phyloP scores from a whole-genome alignment of 2,113 vertebrate genomes.

The Phrynosoma blainvillii region DNA sequence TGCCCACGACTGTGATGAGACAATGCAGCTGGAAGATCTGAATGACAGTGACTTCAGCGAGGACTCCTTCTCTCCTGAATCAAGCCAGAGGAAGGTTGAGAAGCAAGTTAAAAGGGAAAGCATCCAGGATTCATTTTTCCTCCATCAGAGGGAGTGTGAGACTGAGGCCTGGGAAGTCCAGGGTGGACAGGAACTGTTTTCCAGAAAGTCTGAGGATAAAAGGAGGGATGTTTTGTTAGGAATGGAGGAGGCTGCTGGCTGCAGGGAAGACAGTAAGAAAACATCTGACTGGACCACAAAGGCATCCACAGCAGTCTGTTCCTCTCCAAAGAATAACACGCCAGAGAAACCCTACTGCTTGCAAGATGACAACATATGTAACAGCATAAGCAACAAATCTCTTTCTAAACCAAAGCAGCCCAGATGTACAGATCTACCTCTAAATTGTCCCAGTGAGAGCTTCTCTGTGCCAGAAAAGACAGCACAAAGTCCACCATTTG shows the following conservation, averaged over 20 bases:
- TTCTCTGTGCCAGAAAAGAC: constrained; percentile 41
- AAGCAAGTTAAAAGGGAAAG: constrained; percentile 40
- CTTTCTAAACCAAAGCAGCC: constrained; percentile 47
- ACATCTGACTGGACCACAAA: constrained; percentile 58
- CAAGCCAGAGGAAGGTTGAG: constrained; percentile 57
- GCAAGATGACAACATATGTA: constrained; percentile 45
- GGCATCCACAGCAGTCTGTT: constrained; percentile 34
- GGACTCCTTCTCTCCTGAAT: constrained; percentile 77
- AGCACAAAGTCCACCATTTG: constrained; percentile 17
- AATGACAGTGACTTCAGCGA: constrained; percentile 85
- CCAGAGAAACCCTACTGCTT: constrained; percentile 79
- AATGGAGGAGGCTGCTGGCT: constrained; percentile 24
- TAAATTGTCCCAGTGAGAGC: constrained; percentile 2
- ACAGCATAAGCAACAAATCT: constrained; percentile 34
- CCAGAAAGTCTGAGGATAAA: constrained; percentile 43
- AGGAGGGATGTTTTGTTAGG: constrained; percentile 13
- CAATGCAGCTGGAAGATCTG: constrained; percentile 70
- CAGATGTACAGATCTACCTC: constrained; percentile 37
- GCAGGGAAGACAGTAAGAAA: constrained; percentile 31
- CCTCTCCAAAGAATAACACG: constrained; percentile 44
- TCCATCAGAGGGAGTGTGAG: constrained; percentile 70
- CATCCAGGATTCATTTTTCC: constrained; percentile 74
- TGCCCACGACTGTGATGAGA: constrained; percentile 52
- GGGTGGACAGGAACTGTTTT: constrained; percentile 59
- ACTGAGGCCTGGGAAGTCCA: constrained; percentile 30